Evolutionary conservation across 2,888 invertebrate species (phyloP).

Genomic region (Lasioglossum calceatum): DNA sequence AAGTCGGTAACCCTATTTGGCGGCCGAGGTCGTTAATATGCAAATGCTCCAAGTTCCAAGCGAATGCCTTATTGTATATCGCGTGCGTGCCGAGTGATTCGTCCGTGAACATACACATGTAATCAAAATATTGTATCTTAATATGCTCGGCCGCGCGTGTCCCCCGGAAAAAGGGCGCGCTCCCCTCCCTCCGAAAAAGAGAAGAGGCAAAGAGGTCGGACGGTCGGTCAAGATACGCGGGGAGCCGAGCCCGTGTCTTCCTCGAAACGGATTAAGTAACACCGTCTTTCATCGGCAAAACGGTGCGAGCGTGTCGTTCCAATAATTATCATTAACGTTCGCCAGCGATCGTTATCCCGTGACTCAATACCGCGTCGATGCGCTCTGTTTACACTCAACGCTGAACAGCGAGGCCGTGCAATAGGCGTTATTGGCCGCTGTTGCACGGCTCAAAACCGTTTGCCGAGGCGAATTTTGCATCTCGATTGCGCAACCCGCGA

Average conservation of each 20-base stretch:
- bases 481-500: conserved; percentile 12
- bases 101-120: conserved; percentile 27
- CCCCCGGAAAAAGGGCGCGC: conserved; percentile 11
- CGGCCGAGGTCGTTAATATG: conserved; percentile 64
- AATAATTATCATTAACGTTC: conserved; percentile 45
- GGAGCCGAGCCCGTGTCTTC: background rate
- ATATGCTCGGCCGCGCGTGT: conserved; percentile 18
- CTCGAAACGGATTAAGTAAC: background rate
- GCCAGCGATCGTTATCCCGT: conserved; percentile 43
- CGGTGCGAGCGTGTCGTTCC: conserved; percentile 20
- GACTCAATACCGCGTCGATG: conserved; percentile 59
- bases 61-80: conserved; percentile 51
- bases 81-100: conserved; percentile 58
- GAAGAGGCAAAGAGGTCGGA: background rate
- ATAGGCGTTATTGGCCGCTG: conserved; percentile 43
- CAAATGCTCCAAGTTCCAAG: conserved; percentile 54
- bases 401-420: conserved; percentile 42
- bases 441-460: conserved; percentile 37
- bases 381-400: conserved; percentile 61
- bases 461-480: conserved; percentile 35
- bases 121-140: conserved; percentile 52
- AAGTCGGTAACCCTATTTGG: conserved; percentile 55
- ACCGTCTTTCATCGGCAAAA: conserved; percentile 26
- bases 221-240: background rate
- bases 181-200: conserved; percentile 6